Evolutionary conservation across 2,888 invertebrate species (phyloP).

Genomic region (Campoplex capitator): DNA sequence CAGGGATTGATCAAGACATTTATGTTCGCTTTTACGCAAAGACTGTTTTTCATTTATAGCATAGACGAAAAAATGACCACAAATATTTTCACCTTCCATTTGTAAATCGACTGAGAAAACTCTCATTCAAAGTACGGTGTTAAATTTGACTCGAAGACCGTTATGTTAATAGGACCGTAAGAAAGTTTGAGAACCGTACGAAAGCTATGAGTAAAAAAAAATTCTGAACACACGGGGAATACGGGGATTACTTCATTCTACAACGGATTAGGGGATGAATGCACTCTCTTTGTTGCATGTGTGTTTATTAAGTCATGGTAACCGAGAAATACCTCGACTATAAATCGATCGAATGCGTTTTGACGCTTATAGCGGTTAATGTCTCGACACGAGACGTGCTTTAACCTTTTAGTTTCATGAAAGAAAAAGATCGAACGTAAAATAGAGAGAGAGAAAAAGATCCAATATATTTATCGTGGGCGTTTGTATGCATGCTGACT

Average conservation of each 20-base stretch:
- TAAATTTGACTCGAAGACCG: too few relatives aligned
- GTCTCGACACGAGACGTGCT: constrained; percentile 47
- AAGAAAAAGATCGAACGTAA: constrained; percentile 23
- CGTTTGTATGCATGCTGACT: constrained; percentile 37
- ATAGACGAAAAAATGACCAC: too few relatives aligned
- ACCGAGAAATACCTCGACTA: constrained; percentile 46
- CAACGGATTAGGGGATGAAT: background rate
- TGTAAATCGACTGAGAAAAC: too few relatives aligned
- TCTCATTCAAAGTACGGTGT: too few relatives aligned
- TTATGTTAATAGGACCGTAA: too few relatives aligned
- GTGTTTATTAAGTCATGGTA: constrained; percentile 31
- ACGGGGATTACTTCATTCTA: background rate
- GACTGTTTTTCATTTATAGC: background rate
- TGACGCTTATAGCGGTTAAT: constrained; percentile 6
- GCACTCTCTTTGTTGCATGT: background rate
- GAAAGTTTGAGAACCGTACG: too few relatives aligned
- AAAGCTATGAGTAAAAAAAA: background rate
- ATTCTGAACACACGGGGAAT: background rate
- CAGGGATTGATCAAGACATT: too few relatives aligned
- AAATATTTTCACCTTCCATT: too few relatives aligned
- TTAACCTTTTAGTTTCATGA: constrained; percentile 62
- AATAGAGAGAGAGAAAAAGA: constrained; percentile 16
- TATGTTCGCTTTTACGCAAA: too few relatives aligned
- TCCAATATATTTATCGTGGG: constrained; percentile 62
- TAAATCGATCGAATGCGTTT: constrained; percentile 58